These are phyloP conservation scores for Autographa pulchrina DNA, from an alignment of 2,888 invertebrate species.

Conservation along the genomic window DNA sequence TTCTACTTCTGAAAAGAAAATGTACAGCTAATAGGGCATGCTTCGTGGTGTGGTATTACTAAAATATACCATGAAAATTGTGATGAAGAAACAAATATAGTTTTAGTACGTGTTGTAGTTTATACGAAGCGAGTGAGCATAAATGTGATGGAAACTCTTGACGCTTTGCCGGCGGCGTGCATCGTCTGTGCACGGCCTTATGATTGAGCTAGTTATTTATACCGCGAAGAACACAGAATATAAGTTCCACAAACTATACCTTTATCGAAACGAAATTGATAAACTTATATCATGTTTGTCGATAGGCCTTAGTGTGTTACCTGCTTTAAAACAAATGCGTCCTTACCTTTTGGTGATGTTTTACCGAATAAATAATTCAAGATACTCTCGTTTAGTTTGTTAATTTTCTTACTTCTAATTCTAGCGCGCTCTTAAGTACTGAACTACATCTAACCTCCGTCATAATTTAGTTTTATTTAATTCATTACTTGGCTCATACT, in stretches of 20 bases:
- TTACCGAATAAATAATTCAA: no score
- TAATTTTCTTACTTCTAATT: background rate
- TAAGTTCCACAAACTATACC: slow-evolving; percentile 13
- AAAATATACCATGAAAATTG: background rate
- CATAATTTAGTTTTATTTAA: slow-evolving; percentile 40
- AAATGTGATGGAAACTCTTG: slow-evolving; percentile 64
- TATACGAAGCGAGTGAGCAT: slow-evolving; percentile 57
- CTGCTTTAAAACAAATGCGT: no score
- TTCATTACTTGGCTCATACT: slow-evolving; percentile 42
- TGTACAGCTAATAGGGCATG: no score
- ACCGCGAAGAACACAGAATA: slow-evolving; percentile 15
- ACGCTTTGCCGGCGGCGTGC: slow-evolving; percentile 53
- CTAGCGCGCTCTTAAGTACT: slow-evolving; percentile 19
- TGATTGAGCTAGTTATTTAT: slow-evolving; percentile 52
- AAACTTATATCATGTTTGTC: background rate
- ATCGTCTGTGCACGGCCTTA: slow-evolving; percentile 58
- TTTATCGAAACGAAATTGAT: background rate
- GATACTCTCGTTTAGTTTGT: no score
- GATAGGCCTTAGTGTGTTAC: no score
- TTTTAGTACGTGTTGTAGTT: slow-evolving; percentile 20
- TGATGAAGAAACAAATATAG: background rate
- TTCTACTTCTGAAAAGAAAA: no score
- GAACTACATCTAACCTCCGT: slow-evolving; percentile 34
- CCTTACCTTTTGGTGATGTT: no score
- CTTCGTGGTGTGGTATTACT: no score